A percentile compares a stretch with the other conserved stretches of the same genome.
These are phyloP conservation scores for Campodea augens DNA, from an alignment of 1,140 invertebrate species.

Conservation along the genomic window DNA sequence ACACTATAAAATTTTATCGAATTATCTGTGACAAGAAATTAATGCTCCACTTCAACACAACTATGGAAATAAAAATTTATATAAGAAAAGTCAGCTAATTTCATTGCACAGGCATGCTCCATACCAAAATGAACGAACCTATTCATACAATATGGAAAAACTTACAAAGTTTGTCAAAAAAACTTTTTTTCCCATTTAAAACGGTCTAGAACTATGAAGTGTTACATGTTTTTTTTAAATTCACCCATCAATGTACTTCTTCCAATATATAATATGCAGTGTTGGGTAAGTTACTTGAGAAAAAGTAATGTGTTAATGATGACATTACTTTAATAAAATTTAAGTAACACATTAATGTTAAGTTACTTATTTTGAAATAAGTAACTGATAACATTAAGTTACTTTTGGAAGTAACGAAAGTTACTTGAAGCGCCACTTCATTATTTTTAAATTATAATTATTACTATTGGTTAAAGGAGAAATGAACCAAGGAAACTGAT, in stretches of 20 bases:
- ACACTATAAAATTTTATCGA: constrained; percentile 4
- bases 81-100: not conserved
- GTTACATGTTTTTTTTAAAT: no score
- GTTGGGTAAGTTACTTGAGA: not conserved
- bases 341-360: not conserved
- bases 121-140: not conserved
- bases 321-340: not conserved
- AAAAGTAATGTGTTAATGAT: not conserved
- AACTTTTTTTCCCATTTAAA: no score
- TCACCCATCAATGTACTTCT: no score
- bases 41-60: constrained; percentile 1
- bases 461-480: not conserved
- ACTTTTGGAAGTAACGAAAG: no score
- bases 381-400: no score
- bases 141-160: no score
- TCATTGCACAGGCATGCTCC: not conserved
- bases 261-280: not conserved
- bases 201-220: no score
- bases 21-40: not conserved
- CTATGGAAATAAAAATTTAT: not conserved
- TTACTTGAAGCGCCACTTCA: not conserved
- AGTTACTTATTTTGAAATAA: not conserved
- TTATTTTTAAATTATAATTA: not conserved
- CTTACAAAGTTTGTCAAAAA: no score
- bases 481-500: not conserved